Evolutionary conservation across 2,113 vertebrate species (phyloP), one percentile per base, ranked within the genome.

Genomic region (Campylomormyrus tamandua): DNA sequence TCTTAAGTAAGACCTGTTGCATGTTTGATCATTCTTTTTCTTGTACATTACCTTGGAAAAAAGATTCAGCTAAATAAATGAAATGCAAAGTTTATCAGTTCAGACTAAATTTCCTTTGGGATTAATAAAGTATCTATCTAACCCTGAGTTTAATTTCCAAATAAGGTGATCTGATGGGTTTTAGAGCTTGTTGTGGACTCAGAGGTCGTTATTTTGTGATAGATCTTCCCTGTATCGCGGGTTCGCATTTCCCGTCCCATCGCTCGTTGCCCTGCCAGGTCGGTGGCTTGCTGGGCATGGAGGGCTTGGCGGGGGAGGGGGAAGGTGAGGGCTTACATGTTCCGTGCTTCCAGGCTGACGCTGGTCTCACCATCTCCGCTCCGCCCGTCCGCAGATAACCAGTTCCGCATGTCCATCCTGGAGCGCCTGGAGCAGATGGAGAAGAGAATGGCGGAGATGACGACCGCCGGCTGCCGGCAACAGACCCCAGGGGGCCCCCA

Each of bases 391-490:
- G 39, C 90, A 97, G 96, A 97, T 92, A 96, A 96, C 91, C 96
- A 97, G 93, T 96, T 97, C 92, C 93, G 96, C 84, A 97, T 96
- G 96, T 96, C 96, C 46, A 97, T 97, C 56, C 91, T 97, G 91
- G 96, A 96, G 91, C 95, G 96, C 0, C 92, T 97, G 88, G 96
- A 97, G 91, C 96, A 97, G 93, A 97, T 97, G 96, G 96, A 97
- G 94, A 95, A 94, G 87, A 93, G 96, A 10, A 95, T 97, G 95
- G 95, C 95, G 0, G 96, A 96, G 89, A 96, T 96, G 83, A 93
- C 94, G 0, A 94, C 94, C 7, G 88, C 50, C 89, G 93, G 66
- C 90, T 94, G 77, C 8, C 91, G 53, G 13, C 94, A 92, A 35
- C 58, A 88, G 27, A 91, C 66, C 27, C 74, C 87, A 10, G 58